phyloP scores from a whole-genome alignment of 2,113 vertebrate species.

The Pollimyrus isidori region DNA sequence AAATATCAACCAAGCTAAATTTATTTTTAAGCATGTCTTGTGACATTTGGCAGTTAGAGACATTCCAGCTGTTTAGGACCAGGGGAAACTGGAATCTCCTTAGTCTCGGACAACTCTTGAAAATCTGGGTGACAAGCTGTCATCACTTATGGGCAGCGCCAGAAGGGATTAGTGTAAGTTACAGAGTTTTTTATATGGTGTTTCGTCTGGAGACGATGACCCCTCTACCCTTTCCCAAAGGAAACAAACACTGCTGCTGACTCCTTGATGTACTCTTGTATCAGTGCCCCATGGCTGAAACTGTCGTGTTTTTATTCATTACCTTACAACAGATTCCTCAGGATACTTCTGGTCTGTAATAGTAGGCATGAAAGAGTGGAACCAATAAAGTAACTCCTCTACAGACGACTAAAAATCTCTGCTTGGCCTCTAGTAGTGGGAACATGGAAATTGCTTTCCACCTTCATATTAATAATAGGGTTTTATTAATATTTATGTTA shows the following conservation, averaged over 20 bases:
- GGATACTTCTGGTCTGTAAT: not conserved
- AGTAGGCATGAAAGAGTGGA: not conserved
- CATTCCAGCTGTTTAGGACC: not conserved
- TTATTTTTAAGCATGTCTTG: not conserved
- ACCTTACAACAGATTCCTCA: not conserved
- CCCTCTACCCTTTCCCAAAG: not conserved
- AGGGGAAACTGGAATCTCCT: not conserved
- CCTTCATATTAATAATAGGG: not conserved
- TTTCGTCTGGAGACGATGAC: not conserved
- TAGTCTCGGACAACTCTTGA: not conserved
- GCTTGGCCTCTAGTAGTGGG: not conserved
- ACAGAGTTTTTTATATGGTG: not conserved
- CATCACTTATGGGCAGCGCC: not conserved
- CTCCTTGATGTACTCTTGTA: not conserved
- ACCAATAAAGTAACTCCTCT: not conserved
- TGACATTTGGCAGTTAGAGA: not conserved
- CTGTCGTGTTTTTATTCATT: not conserved
- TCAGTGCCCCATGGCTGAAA: not conserved
- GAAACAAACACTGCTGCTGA: not conserved
- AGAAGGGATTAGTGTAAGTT: not conserved
- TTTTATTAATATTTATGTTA: conserved; percentile 4
- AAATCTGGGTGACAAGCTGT: not conserved
- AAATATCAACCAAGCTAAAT: not conserved
- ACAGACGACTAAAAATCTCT: not conserved
- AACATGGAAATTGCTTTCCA: not conserved